These are phyloP conservation scores for Timandra comae DNA, from an alignment of 2,888 invertebrate species.

Conservation along the genomic window DNA sequence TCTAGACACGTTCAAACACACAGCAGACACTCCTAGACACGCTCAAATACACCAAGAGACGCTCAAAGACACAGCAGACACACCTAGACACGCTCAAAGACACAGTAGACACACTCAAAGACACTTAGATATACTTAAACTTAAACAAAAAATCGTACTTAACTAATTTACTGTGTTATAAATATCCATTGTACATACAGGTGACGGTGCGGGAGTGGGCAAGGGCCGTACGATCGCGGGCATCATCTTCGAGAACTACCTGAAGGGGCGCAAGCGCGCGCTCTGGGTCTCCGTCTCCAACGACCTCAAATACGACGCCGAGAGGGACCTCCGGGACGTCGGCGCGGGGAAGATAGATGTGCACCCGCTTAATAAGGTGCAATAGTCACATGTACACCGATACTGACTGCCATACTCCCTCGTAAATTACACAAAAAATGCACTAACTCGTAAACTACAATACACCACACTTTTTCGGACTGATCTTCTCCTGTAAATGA, in stretches of 20 bases:
- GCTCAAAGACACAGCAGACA: not conserved
- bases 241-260: conserved; percentile 97
- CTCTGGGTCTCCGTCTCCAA: conserved; percentile 99
- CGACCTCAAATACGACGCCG: conserved; percentile 98
- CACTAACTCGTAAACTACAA: no score
- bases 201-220: conserved; percentile 98
- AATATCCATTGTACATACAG: no score
- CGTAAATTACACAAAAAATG: no score
- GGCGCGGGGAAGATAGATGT: conserved; percentile 94
- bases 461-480: no score
- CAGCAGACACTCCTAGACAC: not conserved
- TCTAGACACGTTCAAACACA: not conserved
- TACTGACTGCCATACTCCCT: no score
- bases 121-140: no score
- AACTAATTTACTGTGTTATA: no score
- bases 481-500: not conserved
- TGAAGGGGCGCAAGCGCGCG: conserved; percentile 95
- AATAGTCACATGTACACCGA: no score
- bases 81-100: not conserved
- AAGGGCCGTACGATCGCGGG: conserved; percentile 99
- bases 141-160: no score
- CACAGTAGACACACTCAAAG: not conserved
- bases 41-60: no score
- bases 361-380: conserved; percentile 90
- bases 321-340: conserved; percentile 96